Conservation (phyloP, 1,140 invertebrate species). For the Saccostrea glomerata region DNA sequence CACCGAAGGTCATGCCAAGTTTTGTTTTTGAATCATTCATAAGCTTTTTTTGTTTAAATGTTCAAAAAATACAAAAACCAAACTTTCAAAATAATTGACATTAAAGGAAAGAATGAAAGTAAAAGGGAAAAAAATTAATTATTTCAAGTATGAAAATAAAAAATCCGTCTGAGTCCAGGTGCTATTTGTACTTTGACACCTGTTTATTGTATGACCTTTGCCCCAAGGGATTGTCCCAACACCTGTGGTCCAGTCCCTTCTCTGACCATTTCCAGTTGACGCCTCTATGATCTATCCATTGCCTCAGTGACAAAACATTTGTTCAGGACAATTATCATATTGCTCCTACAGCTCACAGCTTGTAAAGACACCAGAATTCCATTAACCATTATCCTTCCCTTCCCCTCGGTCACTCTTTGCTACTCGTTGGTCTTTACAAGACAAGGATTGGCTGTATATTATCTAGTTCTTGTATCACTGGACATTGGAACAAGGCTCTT, state of each 20-base stretch:
- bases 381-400: constrained; percentile 1
- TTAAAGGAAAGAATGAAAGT: neutral
- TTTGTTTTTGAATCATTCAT: constrained; percentile 14
- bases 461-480: neutral
- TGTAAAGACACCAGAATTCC: constrained; percentile 16
- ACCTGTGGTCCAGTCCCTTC: neutral
- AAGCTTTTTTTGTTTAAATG: neutral
- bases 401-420: neutral
- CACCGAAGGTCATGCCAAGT: constrained; percentile 9
- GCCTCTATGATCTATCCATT: neutral
- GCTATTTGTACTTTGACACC: neutral
- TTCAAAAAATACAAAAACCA: neutral
- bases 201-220: constrained; percentile 1
- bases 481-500: neutral
- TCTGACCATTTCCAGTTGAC: neutral
- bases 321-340: constrained; percentile 20
- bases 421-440: neutral
- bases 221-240: neutral
- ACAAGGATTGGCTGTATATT: neutral
- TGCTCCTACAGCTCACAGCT: neutral
- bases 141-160: neutral
- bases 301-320: constrained; percentile 9
- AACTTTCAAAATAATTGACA: neutral
- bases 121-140: neutral
- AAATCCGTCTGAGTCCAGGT: neutral